These are phyloP conservation scores for Squalus acanthias DNA, from an alignment of 2,797 vertebrate genomes.

Conservation along the genomic window DNA sequence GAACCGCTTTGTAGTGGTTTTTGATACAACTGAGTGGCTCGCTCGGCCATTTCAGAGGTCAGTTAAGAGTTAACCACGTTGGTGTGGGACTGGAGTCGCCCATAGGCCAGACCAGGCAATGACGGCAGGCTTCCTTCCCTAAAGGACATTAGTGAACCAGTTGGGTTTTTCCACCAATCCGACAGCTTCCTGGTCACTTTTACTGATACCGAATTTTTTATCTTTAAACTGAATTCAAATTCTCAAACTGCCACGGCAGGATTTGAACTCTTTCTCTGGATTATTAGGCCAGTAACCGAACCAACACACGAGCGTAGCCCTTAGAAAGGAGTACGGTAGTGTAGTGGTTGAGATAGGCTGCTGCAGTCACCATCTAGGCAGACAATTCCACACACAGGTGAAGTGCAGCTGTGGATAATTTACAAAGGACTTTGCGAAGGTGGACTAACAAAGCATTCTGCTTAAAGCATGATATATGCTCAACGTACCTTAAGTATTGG, in stretches of 20 bases:
- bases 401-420: too few relatives aligned
- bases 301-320: neutral
- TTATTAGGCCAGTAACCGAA: neutral
- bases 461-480: too few relatives aligned
- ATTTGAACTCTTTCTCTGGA: neutral
- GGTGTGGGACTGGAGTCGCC: neutral
- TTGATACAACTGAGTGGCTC: neutral
- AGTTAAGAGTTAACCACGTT: neutral
- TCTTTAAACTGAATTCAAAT: neutral
- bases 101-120: neutral
- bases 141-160: too few relatives aligned
- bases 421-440: too few relatives aligned
- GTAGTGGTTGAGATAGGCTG: neutral
- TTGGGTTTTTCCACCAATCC: too few relatives aligned
- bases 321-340: neutral
- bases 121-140: neutral
- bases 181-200: neutral
- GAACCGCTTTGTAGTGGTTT: neutral
- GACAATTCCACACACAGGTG: neutral
- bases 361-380: neutral
- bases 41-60: neutral
- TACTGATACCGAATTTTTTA: neutral
- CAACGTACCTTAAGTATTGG: neutral
- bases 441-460: too few relatives aligned
- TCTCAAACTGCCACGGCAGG: neutral